phyloP scores from a whole-genome alignment of 2,113 vertebrate species.

The Theropithecus gelada region DNA sequence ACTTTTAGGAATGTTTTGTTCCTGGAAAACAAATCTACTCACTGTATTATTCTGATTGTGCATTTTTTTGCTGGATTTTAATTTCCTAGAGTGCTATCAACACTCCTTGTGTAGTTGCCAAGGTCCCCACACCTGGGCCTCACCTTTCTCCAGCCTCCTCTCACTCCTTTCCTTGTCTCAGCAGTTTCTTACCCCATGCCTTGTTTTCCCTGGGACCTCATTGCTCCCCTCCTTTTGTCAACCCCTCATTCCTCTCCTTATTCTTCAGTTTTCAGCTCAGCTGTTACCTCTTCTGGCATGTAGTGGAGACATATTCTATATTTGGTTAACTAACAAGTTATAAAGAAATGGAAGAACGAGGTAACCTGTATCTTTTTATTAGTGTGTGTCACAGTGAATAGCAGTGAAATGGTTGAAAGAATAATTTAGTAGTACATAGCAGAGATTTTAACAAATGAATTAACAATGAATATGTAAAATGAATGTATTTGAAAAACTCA shows the following conservation, averaged over 20 bases:
- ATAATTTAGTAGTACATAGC: accelerated
- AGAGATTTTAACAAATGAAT: neutral
- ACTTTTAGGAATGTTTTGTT: no score
- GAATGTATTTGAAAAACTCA: neutral
- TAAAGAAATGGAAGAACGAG: accelerated
- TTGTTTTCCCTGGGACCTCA: accelerated
- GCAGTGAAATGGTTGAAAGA: accelerated
- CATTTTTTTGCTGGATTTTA: neutral
- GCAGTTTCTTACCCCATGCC: accelerated
- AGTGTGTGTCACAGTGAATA: accelerated
- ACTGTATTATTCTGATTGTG: accelerated
- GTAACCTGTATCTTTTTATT: accelerated
- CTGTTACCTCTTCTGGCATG: accelerated
- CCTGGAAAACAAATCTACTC: neutral
- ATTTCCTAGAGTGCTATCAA: accelerated
- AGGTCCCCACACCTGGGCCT: accelerated
- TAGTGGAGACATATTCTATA: accelerated
- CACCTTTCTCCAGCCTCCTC: accelerated
- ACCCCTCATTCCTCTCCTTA: no score
- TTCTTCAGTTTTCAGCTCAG: no score
- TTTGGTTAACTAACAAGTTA: no score
- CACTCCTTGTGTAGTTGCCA: accelerated
- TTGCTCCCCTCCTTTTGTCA: neutral
- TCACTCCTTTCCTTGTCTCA: accelerated
- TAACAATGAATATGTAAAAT: neutral